These are phyloP conservation scores for Beroe forskalii DNA, from an alignment of 37 sponge, comb jelly and placozoan genomes.

Conservation along the genomic window DNA sequence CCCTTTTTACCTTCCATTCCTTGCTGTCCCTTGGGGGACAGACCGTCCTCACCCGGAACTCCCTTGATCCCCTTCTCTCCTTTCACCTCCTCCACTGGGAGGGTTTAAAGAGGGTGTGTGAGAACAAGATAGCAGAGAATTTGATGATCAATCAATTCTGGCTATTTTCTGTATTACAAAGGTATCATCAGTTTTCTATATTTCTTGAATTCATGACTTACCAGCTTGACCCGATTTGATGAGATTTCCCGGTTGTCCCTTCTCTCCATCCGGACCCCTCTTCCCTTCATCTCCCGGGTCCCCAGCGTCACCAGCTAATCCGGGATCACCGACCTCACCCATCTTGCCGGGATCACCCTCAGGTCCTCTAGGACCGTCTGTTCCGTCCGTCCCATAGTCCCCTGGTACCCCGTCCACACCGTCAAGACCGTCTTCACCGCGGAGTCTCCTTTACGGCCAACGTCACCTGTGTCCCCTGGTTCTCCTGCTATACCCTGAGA, in stretches of 20 bases:
- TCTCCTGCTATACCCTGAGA: slow-evolving; percentile 11
- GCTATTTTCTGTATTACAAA: no score
- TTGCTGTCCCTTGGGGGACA: background rate
- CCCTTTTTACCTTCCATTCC: background rate
- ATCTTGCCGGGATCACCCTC: background rate
- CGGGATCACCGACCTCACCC: background rate
- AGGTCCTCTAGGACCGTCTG: background rate
- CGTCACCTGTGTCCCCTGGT: background rate
- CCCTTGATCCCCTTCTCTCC: slow-evolving; percentile 64
- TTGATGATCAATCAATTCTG: no score
- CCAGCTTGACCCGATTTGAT: no score
- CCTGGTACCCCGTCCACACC: background rate
- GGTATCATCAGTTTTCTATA: no score
- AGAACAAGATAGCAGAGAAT: no score
- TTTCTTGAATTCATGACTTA: no score
- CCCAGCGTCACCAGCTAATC: background rate
- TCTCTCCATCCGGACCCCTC: background rate
- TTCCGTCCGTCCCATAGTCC: background rate
- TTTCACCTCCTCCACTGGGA: slow-evolving; percentile 63
- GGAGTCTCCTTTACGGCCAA: no score
- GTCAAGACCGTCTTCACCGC: no score
- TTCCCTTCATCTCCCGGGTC: background rate
- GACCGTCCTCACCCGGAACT: slow-evolving; percentile 49
- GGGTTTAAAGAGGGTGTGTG: no score
- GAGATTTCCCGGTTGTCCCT: slow-evolving; percentile 63